Percentiles rank a stretch among this genome's conserved stretches.
These are phyloP conservation scores for Oenanthe oenanthe DNA, from an alignment of 2,113 vertebrate species.

Conservation along the genomic window DNA sequence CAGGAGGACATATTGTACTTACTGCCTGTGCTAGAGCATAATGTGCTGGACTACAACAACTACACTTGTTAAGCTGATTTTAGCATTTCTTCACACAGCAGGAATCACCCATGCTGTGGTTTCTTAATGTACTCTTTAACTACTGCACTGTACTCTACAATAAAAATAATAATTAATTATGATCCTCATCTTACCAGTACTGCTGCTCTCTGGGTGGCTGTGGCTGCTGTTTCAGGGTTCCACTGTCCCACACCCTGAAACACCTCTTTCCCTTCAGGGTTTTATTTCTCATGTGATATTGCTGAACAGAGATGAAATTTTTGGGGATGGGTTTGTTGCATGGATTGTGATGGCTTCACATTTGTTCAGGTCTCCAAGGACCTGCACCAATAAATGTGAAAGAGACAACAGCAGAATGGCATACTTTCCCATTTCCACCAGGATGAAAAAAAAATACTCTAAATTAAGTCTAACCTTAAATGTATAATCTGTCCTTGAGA, in stretches of 20 bases:
- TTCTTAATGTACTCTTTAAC: constrained; percentile 49
- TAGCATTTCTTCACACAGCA: constrained; percentile 58
- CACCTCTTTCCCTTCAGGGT: constrained; percentile 31
- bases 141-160: constrained; percentile 29
- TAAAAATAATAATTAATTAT: constrained; percentile 53
- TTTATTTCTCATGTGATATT: constrained; percentile 63
- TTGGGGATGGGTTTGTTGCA: constrained; percentile 54
- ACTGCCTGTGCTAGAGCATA: neutral
- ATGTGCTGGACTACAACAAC: neutral
- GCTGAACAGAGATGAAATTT: constrained; percentile 66
- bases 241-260: constrained; percentile 21
- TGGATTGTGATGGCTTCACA: constrained; percentile 63
- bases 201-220: neutral
- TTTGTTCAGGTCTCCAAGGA: constrained; percentile 74
- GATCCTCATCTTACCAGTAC: neutral
- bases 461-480: constrained; percentile 86
- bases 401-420: constrained; percentile 68
- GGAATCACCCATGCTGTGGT: constrained; percentile 50
- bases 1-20: neutral
- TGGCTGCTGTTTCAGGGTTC: constrained; percentile 5
- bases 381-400: constrained; percentile 73
- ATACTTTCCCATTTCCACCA: constrained; percentile 76
- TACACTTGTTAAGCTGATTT: constrained; percentile 18
- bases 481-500: constrained; percentile 86
- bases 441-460: constrained; percentile 67